Base-by-base conservation (phyloP, 2,797 vertebrate genomes). In the Perodicticus potto region DNA sequence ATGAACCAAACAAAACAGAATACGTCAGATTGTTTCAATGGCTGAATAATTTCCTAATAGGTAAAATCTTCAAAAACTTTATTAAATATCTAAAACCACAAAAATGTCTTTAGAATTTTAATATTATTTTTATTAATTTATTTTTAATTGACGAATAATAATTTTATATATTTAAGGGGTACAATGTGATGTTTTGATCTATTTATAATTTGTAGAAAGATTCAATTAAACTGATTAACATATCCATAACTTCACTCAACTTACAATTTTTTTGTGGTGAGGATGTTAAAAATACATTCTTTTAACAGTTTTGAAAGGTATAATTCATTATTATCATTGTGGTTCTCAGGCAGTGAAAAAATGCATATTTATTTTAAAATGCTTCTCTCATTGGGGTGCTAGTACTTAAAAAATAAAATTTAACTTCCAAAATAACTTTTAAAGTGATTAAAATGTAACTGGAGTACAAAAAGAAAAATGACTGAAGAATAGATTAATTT, bases 371-470 rank as follows among this genome's bases (percentile, higher is more conserved):
- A 55, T 77, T 89, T 84, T 27, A 37, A 81, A 92, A 78, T 87
- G 13, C 2, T 14, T 96, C n/a, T 77, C 37, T 92, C 22, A 59
- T 77, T 80, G 63, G 20, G 14, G 7, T 78, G 11, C 1, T 69
- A 37, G 2, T 73, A 16, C 40, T 69, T 74, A 63, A 10, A 94
- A 73, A 32, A 86, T 32, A 91, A 91, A 86, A 77, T 34, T 61
- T 77, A 76, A 80, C 45, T 81, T 95, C 10, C 5, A 93, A 59
- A 93, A 65, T 74, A 73, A 89, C 34, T 92, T 86, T 92, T 88
- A 29, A 88, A 92, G 70, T 88, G 61, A 86, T 73, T 69, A 87
- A 73, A 27, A 7, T 69, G 34, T 65, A 80, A 84, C 34, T 45
- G 10, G n/a, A 80, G 17, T 65, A 29, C 13, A 78, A 90, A 86